These are phyloP conservation scores for Chaetodon trifascialis DNA, from an alignment of 2,113 vertebrate species.

Conservation along the genomic window DNA sequence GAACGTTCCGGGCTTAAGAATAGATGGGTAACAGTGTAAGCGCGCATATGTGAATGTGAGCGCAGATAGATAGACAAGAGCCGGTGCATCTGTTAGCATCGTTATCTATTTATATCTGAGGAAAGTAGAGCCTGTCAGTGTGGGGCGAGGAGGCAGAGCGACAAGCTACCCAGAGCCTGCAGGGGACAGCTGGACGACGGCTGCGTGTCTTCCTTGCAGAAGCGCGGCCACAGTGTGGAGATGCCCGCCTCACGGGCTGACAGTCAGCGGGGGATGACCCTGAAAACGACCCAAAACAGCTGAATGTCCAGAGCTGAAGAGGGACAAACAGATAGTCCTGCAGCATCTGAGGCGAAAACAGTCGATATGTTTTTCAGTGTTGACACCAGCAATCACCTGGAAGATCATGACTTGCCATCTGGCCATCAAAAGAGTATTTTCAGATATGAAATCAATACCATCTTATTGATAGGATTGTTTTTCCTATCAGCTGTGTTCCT, in stretches of 20 bases:
- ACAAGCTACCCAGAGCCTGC: conserved; percentile 58
- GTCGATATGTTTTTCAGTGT: neutral
- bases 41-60: conserved; percentile 32
- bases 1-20: conserved; percentile 61
- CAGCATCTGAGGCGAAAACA: neutral
- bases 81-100: conserved; percentile 84
- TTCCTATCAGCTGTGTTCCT: neutral
- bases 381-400: neutral
- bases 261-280: neutral
- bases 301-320: conserved; percentile 16
- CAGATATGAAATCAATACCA: neutral
- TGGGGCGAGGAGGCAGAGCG: conserved; percentile 71
- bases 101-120: conserved; percentile 86
- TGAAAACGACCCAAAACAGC: conserved; percentile 28
- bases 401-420: neutral
- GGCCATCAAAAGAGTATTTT: neutral
- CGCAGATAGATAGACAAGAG: conserved; percentile 77
- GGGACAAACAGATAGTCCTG: neutral
- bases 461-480: neutral
- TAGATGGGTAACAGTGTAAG: conserved; percentile 36
- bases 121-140: conserved; percentile 82
- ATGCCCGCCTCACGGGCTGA: conserved; percentile 6
- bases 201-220: conserved; percentile 41
- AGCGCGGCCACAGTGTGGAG: conserved; percentile 10
- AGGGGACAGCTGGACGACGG: conserved; percentile 74